Base-by-base conservation (phyloP, 2,797 vertebrate species). In the Selene dorsalis region DNA sequence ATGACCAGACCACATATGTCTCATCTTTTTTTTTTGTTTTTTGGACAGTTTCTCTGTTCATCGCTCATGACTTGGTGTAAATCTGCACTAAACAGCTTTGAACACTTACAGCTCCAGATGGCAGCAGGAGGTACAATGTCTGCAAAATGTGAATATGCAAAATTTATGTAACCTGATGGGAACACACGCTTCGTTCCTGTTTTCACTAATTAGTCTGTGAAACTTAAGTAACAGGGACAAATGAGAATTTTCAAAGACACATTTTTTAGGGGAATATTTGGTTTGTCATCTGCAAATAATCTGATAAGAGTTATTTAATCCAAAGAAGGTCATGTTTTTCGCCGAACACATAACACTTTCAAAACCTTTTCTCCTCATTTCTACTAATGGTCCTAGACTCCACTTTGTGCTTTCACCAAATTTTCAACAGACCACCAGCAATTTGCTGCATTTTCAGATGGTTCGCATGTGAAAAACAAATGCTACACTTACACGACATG, bases 101-200 rank as follows among this genome's bases (percentile, higher is more conserved):
- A 76, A 67, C 35, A n/a, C 43, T 16, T 52, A 64, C 32, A 53
- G 58, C 69, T 61, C 77, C 70, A 75, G 75, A 79, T 74, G 61
- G 69, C 24, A 45, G 65, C 39, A 20, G 50, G 24, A 59, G 48
- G 62, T 39, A 28, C 2, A 39, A 71, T 32, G 58, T 77, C 63
- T 53, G 62, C 24, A 70, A 73, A 78, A 56, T 63, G 45, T 59
- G 30, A 71, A 79, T 47, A 43, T 69, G 35, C 47, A 77, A 53
- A 69, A 71, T 58, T 64, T 4, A 39, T 68, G 59, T 73, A 69
- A 67, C 43, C 48, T 62, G 45, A 53, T 72, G 48, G 48, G 68
- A 60, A 48, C 43, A 39, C 58, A 26, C 43, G 3, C 47, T 12
- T 41, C 56, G 24, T 16, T 7, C 18, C 1, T 7, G 13, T 69